Conservation (phyloP, 2,888 invertebrate genomes). For the Drosophila ustulata region DNA sequence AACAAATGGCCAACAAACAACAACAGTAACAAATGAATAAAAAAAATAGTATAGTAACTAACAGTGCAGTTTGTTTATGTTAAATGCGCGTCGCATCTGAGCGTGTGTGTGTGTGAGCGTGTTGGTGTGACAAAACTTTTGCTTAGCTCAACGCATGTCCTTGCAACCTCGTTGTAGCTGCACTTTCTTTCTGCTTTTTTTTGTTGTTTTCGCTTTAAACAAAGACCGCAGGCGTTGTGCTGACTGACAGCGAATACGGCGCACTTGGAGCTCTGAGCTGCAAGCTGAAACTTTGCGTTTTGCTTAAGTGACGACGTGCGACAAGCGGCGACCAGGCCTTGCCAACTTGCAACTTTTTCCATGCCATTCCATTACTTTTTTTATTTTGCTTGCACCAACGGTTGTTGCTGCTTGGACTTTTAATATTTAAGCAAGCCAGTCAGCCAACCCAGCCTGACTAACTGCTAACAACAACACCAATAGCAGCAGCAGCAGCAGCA, state of each 20-base stretch:
- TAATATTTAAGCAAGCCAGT: constrained; percentile 67
- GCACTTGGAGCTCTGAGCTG: constrained; percentile 14
- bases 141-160: constrained; percentile 65
- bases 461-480: constrained; percentile 34
- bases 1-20: constrained; percentile 41
- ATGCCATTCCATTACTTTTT: constrained; percentile 1
- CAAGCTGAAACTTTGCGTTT: constrained; percentile 64
- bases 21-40: constrained; percentile 7
- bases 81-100: constrained; percentile 47
- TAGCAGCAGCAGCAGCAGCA: too few species aligned
- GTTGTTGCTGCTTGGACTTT: constrained; percentile 57
- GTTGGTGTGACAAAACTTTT: constrained; percentile 65
- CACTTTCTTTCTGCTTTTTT: constrained; percentile 9
- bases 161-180: constrained; percentile 36
- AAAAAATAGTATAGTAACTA: constrained; percentile 31
- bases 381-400: constrained; percentile 23
- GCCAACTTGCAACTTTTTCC: constrained; percentile 33
- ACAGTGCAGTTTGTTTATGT: constrained; percentile 67
- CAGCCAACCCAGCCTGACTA: constrained; percentile 33
- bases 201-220: constrained; percentile 50
- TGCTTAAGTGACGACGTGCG: constrained; percentile 78
- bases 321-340: constrained; percentile 59
- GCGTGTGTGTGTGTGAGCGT: constrained; percentile 27
- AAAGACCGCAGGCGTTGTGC: constrained; percentile 55
- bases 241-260: constrained; percentile 44